Conservation (phyloP, 1,140 invertebrate genomes). For the Cotesia chilonis region DNA sequence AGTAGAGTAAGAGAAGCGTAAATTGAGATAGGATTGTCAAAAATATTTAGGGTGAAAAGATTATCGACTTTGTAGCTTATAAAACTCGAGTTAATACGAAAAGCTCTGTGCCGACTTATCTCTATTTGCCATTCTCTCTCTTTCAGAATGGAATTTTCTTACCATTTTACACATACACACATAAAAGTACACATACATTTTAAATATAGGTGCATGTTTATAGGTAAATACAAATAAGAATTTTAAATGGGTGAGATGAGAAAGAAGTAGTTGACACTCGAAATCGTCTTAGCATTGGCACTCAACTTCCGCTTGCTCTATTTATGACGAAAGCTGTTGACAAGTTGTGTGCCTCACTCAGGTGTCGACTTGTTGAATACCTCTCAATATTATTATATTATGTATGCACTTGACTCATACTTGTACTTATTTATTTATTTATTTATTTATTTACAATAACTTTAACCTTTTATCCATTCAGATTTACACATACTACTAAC, state of each 20-base stretch:
- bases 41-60: slow-evolving; percentile 19
- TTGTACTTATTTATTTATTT: background rate
- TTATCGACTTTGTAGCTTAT: background rate
- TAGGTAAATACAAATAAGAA: background rate
- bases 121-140: background rate
- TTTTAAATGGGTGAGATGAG: background rate
- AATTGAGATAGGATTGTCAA: slow-evolving; percentile 16
- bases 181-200: background rate
- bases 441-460: background rate
- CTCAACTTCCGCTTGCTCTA: slow-evolving; percentile 6
- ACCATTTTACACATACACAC: background rate
- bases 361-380: slow-evolving; percentile 27
- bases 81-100: slow-evolving; percentile 5
- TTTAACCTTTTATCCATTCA: background rate
- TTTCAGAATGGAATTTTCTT: background rate
- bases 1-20: slow-evolving; percentile 4
- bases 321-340: slow-evolving; percentile 17
- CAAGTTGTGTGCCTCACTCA: slow-evolving; percentile 2
- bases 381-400: background rate
- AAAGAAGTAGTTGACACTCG: slow-evolving; percentile 2
- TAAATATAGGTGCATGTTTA: background rate
- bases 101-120: background rate
- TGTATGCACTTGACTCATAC: background rate
- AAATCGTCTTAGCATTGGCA: slow-evolving; percentile 21
- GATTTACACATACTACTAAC: background rate